A percentile compares a stretch with the other conserved stretches of the same genome.
phyloP scores from a whole-genome alignment of 1,140 invertebrate genomes.

The Conopomorpha cramerella region DNA sequence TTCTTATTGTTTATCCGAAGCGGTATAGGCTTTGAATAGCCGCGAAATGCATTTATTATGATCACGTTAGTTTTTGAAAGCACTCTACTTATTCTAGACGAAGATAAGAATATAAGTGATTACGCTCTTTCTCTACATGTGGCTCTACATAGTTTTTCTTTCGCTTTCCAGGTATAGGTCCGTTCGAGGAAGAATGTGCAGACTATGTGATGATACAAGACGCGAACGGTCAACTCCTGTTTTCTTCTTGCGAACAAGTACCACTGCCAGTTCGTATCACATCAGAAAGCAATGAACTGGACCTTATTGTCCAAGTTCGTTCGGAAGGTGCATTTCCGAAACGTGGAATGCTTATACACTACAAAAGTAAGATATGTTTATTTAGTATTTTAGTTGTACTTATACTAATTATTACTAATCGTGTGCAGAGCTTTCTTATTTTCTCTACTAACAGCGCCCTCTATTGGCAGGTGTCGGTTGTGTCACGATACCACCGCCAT shows the following conservation, averaged over 20 bases:
- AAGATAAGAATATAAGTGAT: no score
- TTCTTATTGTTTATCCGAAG: no score
- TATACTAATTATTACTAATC: slow-evolving; percentile 10
- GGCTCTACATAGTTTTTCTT: no score
- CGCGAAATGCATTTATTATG: no score
- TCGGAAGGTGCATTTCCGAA: slow-evolving; percentile 57
- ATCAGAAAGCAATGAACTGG: slow-evolving; percentile 40
- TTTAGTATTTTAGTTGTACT: slow-evolving; percentile 3
- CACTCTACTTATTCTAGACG: no score
- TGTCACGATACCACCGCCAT: slow-evolving; percentile 58
- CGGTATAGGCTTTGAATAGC: no score
- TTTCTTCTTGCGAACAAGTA: slow-evolving; percentile 53
- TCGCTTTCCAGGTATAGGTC: slow-evolving; percentile 44
- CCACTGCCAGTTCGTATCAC: slow-evolving; percentile 39
- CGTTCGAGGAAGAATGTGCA: slow-evolving; percentile 43
- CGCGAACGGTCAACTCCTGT: slow-evolving; percentile 26
- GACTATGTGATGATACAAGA: slow-evolving; percentile 53
- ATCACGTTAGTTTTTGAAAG: no score
- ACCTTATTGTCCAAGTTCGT: slow-evolving; percentile 45
- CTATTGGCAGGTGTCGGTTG: slow-evolving; percentile 60
- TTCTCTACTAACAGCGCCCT: no score
- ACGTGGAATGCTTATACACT: slow-evolving; percentile 61
- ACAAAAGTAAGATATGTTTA: slow-evolving; percentile 56
- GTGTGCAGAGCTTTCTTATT: no score
- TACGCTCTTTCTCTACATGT: no score